These are phyloP conservation scores for Aspidiotus destructor DNA, from an alignment of 2,888 invertebrate genomes.

Conservation along the genomic window DNA sequence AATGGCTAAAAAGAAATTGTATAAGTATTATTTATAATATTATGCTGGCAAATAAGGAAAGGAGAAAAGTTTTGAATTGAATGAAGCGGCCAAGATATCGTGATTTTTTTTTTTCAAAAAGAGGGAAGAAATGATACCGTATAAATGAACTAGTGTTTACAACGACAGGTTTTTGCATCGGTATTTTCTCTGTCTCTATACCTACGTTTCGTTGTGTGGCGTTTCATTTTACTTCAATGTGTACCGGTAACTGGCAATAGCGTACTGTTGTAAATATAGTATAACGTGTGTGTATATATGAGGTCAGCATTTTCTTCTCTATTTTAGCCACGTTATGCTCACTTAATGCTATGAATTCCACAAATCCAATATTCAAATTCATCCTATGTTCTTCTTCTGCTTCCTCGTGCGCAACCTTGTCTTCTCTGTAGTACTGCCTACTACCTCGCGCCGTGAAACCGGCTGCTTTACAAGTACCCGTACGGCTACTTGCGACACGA, in stretches of 20 bases:
- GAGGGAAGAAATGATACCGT: not conserved
- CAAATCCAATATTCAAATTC: conserved; percentile 25
- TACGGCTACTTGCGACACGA: not conserved
- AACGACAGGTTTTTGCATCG: conserved; percentile 19
- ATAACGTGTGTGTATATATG: not conserved
- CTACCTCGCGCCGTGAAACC: conserved; percentile 16
- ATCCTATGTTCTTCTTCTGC: conserved; percentile 5
- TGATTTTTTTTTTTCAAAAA: not conserved
- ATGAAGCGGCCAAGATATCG: too few relatives aligned
- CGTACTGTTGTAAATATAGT: not conserved
- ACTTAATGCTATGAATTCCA: conserved; percentile 22
- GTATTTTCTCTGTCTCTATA: not conserved
- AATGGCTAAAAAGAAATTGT: too few relatives aligned
- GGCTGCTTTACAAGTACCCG: conserved; percentile 26
- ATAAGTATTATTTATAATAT: too few relatives aligned
- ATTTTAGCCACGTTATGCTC: conserved; percentile 1
- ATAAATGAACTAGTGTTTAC: conserved; percentile 24
- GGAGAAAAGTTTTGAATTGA: not conserved
- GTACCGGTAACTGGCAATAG: too few relatives aligned
- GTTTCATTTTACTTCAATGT: too few relatives aligned
- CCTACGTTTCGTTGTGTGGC: too few relatives aligned
- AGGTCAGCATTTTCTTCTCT: conserved; percentile 20
- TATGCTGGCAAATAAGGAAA: not conserved
- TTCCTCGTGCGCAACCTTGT: conserved; percentile 18
- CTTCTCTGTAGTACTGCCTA: conserved; percentile 12